Conservation (phyloP, 30 jellyfish, hydroid and myxozoan species). For the Cassiopea xamachana region DNA sequence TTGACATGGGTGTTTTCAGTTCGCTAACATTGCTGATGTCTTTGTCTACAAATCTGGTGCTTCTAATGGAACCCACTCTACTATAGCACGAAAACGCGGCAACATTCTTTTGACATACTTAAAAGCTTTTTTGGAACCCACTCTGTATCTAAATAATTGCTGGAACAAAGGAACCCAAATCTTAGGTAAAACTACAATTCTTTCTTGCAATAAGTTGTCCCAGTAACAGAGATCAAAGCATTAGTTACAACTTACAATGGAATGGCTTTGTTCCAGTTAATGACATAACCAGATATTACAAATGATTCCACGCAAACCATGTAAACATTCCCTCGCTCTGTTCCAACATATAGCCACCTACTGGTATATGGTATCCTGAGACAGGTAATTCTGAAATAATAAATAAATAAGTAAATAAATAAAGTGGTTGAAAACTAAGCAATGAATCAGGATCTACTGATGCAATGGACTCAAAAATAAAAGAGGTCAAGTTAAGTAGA, state of each 20-base stretch:
- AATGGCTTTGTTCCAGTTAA: constrained; percentile 93
- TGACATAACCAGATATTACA: constrained; percentile 90
- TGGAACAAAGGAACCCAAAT: too few relatives aligned
- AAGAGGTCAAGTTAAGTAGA: too few relatives aligned
- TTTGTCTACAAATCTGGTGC: too few relatives aligned
- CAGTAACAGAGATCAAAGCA: neutral
- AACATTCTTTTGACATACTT: too few relatives aligned
- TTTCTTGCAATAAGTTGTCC: neutral
- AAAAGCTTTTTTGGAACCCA: too few relatives aligned
- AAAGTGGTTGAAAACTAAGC: neutral
- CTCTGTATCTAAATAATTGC: too few relatives aligned
- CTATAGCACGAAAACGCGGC: too few relatives aligned
- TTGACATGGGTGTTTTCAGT: too few relatives aligned
- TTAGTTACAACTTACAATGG: constrained; percentile 76
- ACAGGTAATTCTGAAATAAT: constrained; percentile 76
- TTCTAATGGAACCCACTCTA: too few relatives aligned
- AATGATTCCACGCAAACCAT: constrained; percentile 92
- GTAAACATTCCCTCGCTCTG: constrained; percentile 97
- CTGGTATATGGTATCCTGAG: constrained; percentile 87
- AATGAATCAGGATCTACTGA: neutral
- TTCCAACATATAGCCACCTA: constrained; percentile 98
- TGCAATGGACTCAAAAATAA: too few relatives aligned
- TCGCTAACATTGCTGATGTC: too few relatives aligned
- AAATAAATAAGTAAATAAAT: neutral
- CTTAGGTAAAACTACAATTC: too few relatives aligned